Base-by-base conservation (phyloP, 92 coral and sea anemone genomes). In the Bergia sp. region DNA sequence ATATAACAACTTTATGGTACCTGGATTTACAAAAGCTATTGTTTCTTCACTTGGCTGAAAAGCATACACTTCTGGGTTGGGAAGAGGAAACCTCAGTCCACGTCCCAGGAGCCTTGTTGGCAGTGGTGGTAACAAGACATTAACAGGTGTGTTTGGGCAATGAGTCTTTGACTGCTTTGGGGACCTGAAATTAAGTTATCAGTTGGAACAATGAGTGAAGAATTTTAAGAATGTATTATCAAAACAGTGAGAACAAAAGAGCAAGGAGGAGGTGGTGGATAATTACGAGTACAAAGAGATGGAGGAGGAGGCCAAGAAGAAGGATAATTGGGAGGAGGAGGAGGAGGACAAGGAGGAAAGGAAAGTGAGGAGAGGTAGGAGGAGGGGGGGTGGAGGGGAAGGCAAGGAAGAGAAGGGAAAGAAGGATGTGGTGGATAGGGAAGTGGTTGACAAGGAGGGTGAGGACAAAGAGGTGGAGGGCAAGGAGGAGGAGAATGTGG, bases 81-180 rank as follows among this genome's bases (percentile, higher is more conserved):
- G 38, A 20, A 43, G 64, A 44, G 82, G 82, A 78, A 78, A 43
- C 2, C 79, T n/a, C 7, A 74, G 29, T 39, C 49, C 79, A n/a
- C 2, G 44, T 43, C 58, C 82, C 7, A 78, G 41, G 8, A 9
- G 5, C 20, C 82, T 21, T 15, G 82, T 8, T 15, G 61, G 64
- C 18, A 74, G 79, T 74, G 79, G 79, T 3, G 79, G 79, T 39
- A 39, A 42, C 79, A 74, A 36, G 44, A 39, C 44, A 42, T 74
- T 74, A 5, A n/a, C 23, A 8, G 79, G 79, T 74, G 21, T 61
- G 6, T 74, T 16, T 13, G 49, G 9, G 44, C 77, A 36, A 73
- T 73, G 18, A 11, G 44, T 20, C 42, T 74, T 15, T 2, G 23
- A 38, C 42, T 20, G 79, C 44, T 74, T 21, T 5, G 2, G 12